These are phyloP conservation scores for Polia nebulosa DNA, from an alignment of 2,888 invertebrate species.

Conservation along the genomic window DNA sequence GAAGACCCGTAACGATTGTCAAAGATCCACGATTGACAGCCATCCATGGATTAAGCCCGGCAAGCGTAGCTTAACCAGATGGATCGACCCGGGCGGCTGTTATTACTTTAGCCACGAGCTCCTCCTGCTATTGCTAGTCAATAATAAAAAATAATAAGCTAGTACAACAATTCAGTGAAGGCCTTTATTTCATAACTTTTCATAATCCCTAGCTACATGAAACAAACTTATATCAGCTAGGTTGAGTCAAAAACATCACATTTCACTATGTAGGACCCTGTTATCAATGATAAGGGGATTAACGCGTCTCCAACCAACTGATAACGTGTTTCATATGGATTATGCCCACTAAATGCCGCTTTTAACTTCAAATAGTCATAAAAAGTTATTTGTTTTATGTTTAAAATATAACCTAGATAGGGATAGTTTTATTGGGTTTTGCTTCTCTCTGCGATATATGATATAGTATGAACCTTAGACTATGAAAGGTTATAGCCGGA, in stretches of 20 bases:
- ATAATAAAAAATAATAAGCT: too few relatives aligned
- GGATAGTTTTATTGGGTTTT: not conserved
- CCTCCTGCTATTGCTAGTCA: too few relatives aligned
- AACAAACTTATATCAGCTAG: slow-evolving; percentile 9
- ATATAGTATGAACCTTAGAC: too few relatives aligned
- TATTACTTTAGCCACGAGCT: too few relatives aligned
- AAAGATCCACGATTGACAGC: too few relatives aligned
- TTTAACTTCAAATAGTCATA: slow-evolving; percentile 42
- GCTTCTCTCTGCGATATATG: too few relatives aligned
- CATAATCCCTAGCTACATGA: slow-evolving; percentile 23
- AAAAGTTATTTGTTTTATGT: slow-evolving; percentile 45
- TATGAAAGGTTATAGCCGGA: too few relatives aligned
- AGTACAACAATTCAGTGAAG: not conserved
- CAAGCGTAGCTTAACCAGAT: too few relatives aligned
- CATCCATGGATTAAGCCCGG: too few relatives aligned
- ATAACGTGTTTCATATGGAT: slow-evolving; percentile 65
- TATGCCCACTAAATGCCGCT: slow-evolving; percentile 47
- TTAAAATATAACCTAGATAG: slow-evolving; percentile 35
- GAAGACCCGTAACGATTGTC: too few relatives aligned
- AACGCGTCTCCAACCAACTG: slow-evolving; percentile 56
- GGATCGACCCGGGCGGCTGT: too few relatives aligned
- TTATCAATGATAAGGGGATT: slow-evolving; percentile 68
- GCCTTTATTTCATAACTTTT: slow-evolving; percentile 3
- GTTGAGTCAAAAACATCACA: slow-evolving; percentile 54
- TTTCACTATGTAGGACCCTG: slow-evolving; percentile 44